Conservation (phyloP, 2,888 invertebrate species). For the Sipha maydis region DNA sequence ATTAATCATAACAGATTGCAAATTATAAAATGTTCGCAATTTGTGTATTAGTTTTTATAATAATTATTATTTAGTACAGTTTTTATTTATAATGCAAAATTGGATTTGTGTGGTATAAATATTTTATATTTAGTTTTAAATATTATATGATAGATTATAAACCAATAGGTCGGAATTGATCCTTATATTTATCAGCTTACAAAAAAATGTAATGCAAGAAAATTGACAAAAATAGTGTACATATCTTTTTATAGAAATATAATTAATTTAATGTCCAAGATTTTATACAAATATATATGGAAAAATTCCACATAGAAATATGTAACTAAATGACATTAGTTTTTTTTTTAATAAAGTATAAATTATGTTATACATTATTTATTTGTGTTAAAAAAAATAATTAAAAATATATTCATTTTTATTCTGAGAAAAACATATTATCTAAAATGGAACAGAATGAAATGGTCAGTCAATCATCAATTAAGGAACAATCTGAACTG, state of each 20-base stretch:
- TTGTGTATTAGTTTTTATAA: neutral
- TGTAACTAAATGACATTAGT: no score
- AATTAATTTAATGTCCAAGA: neutral
- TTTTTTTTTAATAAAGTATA: neutral
- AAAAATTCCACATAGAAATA: neutral
- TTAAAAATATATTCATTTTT: neutral
- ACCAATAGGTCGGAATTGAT: neutral
- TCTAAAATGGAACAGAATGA: conserved; percentile 43
- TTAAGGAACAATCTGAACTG: conserved; percentile 34
- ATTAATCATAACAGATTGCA: neutral
- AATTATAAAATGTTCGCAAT: neutral
- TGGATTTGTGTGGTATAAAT: neutral
- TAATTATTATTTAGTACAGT: neutral
- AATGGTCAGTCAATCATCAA: neutral
- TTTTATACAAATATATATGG: no score
- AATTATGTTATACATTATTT: neutral
- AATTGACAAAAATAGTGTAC: neutral
- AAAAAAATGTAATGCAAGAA: neutral
- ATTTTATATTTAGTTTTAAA: neutral
- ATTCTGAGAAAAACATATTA: neutral
- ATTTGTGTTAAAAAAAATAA: neutral
- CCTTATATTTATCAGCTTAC: neutral
- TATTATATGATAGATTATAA: neutral
- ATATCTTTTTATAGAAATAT: neutral
- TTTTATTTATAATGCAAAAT: neutral